A percentile compares a stretch with the other conserved stretches of the same genome.
Evolutionary conservation across 2,797 vertebrate species (phyloP).

Genomic region (Sus cebifrons): DNA sequence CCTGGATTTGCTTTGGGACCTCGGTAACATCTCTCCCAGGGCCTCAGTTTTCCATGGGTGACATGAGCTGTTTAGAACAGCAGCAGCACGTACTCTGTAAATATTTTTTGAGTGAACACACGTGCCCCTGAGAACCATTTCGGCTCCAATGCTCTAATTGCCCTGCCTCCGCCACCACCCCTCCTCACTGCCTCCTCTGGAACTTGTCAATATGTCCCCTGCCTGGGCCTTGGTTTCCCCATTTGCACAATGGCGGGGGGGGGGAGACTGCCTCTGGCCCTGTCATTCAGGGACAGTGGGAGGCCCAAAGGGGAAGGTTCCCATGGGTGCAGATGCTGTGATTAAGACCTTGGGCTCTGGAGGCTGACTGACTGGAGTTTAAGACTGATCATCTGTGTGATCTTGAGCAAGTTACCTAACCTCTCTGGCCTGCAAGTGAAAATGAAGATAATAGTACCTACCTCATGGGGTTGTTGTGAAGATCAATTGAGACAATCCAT

Average conservation of each 20-base stretch:
- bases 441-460: background rate
- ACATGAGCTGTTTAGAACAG: background rate
- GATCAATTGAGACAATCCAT: background rate
- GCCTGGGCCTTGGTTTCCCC: background rate
- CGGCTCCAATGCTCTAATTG: accelerated
- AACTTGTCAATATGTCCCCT: background rate
- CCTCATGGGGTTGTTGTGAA: background rate
- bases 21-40: background rate
- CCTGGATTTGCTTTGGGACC: background rate
- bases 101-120: background rate
- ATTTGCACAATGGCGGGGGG: accelerated
- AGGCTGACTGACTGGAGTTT: too few species aligned
- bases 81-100: background rate
- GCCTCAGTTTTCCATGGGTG: background rate
- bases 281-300: background rate
- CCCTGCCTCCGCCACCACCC: background rate
- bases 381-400: background rate
- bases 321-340: background rate
- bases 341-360: background rate
- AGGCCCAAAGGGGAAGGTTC: background rate
- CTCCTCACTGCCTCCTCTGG: background rate
- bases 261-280: background rate
- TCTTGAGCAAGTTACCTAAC: background rate
- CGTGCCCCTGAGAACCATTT: accelerated
- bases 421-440: background rate